phyloP scores from a whole-genome alignment of 2,797 vertebrate species.

The Manis pentadactyla region DNA sequence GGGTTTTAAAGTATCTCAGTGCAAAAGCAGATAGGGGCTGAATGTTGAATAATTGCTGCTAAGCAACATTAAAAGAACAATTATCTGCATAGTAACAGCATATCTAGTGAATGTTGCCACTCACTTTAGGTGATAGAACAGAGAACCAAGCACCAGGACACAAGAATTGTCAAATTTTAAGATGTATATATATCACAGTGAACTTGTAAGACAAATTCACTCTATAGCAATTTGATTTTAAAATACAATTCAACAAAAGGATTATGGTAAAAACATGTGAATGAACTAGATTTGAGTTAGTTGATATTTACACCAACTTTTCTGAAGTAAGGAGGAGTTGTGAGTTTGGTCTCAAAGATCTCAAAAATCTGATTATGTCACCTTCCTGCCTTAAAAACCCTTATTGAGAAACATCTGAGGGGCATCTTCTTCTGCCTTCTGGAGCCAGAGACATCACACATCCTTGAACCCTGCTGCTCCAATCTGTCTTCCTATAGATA shows the following conservation, averaged over 20 bases:
- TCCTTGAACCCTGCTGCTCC: background rate
- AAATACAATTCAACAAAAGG: constrained; percentile 27
- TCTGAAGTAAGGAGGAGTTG: background rate
- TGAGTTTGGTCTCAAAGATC: background rate
- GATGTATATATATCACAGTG: background rate
- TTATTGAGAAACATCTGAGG: background rate
- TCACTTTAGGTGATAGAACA: background rate
- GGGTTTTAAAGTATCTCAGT: constrained; percentile 32
- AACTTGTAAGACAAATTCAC: constrained; percentile 3
- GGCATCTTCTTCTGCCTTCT: background rate
- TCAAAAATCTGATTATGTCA: too few species aligned
- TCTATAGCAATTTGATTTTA: constrained; percentile 25
- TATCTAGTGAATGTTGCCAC: background rate
- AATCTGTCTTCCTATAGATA: background rate
- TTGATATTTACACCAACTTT: background rate
- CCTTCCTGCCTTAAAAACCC: too few species aligned
- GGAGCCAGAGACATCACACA: background rate
- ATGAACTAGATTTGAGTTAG: constrained; percentile 32
- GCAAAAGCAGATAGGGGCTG: constrained; percentile 39
- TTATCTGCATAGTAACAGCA: background rate
- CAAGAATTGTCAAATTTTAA: background rate
- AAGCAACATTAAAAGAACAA: constrained; percentile 59
- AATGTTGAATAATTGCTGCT: constrained; percentile 63
- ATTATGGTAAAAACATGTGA: background rate
- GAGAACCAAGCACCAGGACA: background rate